Percentiles rank a stretch among this genome's conserved stretches.
Evolutionary conservation across 2,797 vertebrate genomes (phyloP).

Genomic region (Limnodromus scolopaceus): DNA sequence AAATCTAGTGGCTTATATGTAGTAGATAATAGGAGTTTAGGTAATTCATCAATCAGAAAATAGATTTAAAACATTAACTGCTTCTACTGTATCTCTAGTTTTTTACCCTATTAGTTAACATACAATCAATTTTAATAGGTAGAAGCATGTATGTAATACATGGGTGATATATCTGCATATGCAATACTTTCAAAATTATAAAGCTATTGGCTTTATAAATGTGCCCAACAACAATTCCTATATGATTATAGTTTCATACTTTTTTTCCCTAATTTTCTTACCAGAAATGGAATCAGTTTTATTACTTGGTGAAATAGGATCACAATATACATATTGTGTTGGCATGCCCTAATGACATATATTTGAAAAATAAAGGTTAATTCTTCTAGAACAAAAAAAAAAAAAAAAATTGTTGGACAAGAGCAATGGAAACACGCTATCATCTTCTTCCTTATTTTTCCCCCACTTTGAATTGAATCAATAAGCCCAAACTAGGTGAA

Average conservation of each 20-base stretch:
- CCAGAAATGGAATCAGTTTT: not conserved
- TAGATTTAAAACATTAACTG: not conserved
- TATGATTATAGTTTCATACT: not conserved
- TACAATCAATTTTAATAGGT: not conserved
- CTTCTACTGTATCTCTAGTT: not conserved
- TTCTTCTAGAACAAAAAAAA: not conserved
- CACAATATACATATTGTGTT: not conserved
- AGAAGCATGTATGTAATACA: not conserved
- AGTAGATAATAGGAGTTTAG: not conserved
- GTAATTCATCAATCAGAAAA: not conserved
- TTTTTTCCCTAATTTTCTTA: not conserved
- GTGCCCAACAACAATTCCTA: not conserved
- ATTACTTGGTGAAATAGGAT: not conserved
- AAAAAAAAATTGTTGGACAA: not conserved
- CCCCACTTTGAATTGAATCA: not conserved
- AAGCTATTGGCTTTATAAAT: not conserved
- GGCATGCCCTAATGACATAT: not conserved
- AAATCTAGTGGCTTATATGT: not conserved
- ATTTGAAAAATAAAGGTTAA: not conserved
- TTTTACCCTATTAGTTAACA: not conserved
- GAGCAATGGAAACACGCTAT: not conserved
- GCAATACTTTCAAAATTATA: not conserved
- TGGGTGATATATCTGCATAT: not conserved
- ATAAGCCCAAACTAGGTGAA: not conserved
- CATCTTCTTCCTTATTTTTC: not conserved